Evolutionary conservation across 2,888 invertebrate species (phyloP).

Genomic region (Erebia ligea): DNA sequence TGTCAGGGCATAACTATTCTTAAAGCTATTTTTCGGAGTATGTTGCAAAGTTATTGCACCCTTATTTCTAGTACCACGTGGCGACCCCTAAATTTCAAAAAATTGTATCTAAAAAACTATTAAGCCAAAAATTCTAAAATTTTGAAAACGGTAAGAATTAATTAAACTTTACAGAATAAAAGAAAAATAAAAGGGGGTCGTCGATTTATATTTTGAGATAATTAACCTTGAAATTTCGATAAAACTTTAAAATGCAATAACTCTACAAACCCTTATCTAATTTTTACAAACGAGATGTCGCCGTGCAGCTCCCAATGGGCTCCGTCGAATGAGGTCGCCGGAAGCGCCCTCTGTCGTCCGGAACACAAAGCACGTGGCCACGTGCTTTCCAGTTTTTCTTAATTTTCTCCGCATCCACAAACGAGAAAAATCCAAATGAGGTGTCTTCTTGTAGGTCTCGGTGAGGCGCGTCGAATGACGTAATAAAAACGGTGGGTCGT

Average conservation of each 20-base stretch:
- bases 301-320: not conserved
- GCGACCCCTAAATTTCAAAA: too few relatives aligned
- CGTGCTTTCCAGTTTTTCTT: not conserved
- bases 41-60: too few relatives aligned
- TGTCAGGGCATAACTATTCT: too few relatives aligned
- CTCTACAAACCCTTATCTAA: not conserved
- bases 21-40: too few relatives aligned
- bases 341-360: not conserved
- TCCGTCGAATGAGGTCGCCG: too few relatives aligned
- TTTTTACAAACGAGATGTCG: not conserved
- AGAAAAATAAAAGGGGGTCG: not conserved
- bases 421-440: not conserved
- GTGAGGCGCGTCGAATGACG: not conserved
- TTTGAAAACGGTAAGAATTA: not conserved
- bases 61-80: too few relatives aligned
- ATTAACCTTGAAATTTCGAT: not conserved
- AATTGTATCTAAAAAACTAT: not conserved
- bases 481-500: not conserved
- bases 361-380: not conserved
- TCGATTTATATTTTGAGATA: not conserved
- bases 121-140: not conserved
- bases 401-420: not conserved
- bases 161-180: not conserved
- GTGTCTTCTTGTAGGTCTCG: not conserved
- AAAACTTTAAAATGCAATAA: not conserved